Evolutionary conservation across 2,797 vertebrate species (phyloP).

Genomic region (Rhabdophis nuchalis): DNA sequence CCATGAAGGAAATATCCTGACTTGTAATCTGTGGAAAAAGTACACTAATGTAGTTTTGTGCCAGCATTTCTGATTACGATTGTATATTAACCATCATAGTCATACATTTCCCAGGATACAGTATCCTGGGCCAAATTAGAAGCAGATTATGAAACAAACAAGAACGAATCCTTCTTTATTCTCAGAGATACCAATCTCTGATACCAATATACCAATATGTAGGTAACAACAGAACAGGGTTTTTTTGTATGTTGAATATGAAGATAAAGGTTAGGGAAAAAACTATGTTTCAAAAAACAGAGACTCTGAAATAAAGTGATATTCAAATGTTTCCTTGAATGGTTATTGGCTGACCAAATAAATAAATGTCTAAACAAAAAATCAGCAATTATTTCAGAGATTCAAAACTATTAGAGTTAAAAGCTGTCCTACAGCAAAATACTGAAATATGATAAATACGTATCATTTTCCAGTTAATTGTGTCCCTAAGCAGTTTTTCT

Average conservation of each 20-base stretch:
- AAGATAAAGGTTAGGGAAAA: conserved; percentile 24
- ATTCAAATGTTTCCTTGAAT: not conserved
- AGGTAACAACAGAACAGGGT: rapidly evolving
- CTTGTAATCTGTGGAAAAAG: not conserved
- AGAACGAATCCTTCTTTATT: not conserved
- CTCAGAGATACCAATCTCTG: not conserved
- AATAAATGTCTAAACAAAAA: not conserved
- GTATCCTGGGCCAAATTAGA: not conserved
- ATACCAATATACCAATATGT: not conserved
- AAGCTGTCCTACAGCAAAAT: conserved; percentile 51
- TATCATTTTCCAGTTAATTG: conserved; percentile 65
- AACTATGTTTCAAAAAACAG: conserved; percentile 27
- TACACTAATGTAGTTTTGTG: not conserved
- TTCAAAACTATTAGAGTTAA: conserved; percentile 37
- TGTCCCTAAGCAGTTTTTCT: conserved; percentile 60
- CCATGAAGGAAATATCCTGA: not conserved
- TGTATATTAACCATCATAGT: not conserved
- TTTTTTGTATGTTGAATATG: not conserved
- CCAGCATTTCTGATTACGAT: not conserved
- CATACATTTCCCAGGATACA: not conserved
- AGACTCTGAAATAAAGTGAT: not conserved
- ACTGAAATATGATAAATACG: conserved; percentile 47
- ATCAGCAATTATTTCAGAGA: conserved; percentile 15
- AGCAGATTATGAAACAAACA: not conserved
- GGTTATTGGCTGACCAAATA: not conserved